Evolutionary conservation across 2,797 vertebrate genomes (phyloP), one percentile per base, ranked within the genome.

Genomic region (Centropyge bicolor): DNA sequence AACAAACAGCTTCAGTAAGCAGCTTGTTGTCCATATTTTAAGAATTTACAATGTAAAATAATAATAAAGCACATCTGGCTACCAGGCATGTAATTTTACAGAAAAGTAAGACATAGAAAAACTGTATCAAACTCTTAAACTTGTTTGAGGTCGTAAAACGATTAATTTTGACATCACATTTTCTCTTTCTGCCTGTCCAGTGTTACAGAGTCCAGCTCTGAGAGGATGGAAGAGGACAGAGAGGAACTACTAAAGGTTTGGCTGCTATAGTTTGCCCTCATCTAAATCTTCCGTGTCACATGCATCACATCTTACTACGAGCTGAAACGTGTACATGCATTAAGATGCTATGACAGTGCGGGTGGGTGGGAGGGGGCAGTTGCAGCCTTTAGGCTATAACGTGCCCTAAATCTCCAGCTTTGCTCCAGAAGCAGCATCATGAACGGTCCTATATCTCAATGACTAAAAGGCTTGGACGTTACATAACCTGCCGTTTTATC

Each of bases 371-470:
- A 68, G 74, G 48, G 63, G 68, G 76, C 65, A 48, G 54, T 70
- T 51, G 35, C 22, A 71, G 87, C 91, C 94, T 90, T 84, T 0
- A 90, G 93, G 93, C 90, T 85, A 86, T 81, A 89, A 83, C 38
- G 20, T 93, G 93, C 85, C 90, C 94, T 92, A 91, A 90, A 94
- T 95, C 89, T 70, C 54, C 56, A 9, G 60, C 89, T 77, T 76
- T 78, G 80, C 83, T 86, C 76, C 56, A 80, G 74, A 75, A 80
- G 78, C 82, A 70, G 84, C 82, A 49, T 85, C 73, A 46, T 64
- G 63, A 86, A 71, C 14, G 16, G 81, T 57, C 78, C 60, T 86
- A 74, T 74, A 89, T 91, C 85, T 41, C 72, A 80, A 85, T 24
- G 24, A 88, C 89, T 88, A 84, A 90, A 91, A 85, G 88, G 81